Percentiles rank a stretch among this genome's conserved stretches.
Conservation (phyloP, 2,888 invertebrate species). For the Achlya flavicornis region DNA sequence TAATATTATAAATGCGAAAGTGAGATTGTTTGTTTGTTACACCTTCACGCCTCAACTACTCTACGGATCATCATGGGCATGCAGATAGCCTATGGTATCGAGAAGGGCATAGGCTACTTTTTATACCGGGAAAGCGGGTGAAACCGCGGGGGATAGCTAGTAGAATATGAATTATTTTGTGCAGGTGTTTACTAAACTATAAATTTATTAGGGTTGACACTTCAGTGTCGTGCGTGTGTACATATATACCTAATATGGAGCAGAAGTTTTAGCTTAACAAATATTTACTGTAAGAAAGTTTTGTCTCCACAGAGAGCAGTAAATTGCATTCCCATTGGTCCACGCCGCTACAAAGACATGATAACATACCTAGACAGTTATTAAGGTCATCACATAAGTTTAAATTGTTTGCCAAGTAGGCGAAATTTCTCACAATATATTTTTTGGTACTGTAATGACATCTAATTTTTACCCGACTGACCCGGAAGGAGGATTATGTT, state of each 20-base stretch:
- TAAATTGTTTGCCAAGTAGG: slow-evolving; percentile 3
- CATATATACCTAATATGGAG: slow-evolving; percentile 21
- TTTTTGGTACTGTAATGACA: neutral
- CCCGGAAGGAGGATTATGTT: too few species aligned
- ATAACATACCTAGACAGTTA: slow-evolving; percentile 7
- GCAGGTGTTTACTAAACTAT: neutral
- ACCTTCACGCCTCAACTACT: too few species aligned
- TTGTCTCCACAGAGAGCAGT: slow-evolving; percentile 31
- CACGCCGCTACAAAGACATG: slow-evolving; percentile 13
- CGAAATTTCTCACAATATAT: neutral
- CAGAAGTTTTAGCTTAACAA: slow-evolving; percentile 47
- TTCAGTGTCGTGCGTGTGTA: slow-evolving; percentile 21
- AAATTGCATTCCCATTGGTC: slow-evolving; percentile 38
- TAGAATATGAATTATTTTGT: neutral
- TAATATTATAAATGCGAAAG: too few species aligned
- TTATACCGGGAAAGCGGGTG: too few species aligned
- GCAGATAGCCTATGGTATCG: too few species aligned
- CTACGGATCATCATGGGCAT: too few species aligned
- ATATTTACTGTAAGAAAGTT: slow-evolving; percentile 49
- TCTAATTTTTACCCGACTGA: too few species aligned
- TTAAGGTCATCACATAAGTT: neutral
- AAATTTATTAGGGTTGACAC: neutral
- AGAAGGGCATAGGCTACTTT: too few species aligned
- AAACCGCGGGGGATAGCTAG: too few species aligned
- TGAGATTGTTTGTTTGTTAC: too few species aligned